phyloP scores from a whole-genome alignment of 2,888 invertebrate species.

The Adela reaumurella region DNA sequence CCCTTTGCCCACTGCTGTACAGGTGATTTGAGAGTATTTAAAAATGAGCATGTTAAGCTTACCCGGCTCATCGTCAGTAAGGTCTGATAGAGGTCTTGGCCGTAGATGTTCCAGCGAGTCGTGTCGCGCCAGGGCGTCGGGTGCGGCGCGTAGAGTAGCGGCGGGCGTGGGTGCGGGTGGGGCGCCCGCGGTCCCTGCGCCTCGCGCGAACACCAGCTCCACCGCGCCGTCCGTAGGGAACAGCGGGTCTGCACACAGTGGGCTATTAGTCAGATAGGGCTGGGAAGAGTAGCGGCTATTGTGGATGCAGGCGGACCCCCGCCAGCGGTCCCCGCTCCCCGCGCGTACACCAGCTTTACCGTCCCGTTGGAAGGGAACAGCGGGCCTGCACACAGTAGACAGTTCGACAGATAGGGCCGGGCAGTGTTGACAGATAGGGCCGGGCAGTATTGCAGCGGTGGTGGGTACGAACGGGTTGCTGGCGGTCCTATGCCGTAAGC shows the following conservation, averaged over 20 bases:
- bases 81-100: conserved; percentile 29
- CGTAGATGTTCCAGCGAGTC: conserved; percentile 69
- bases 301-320: conserved; percentile 64
- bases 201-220: conserved; percentile 73
- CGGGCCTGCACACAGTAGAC: conserved; percentile 60
- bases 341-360: conserved; percentile 79
- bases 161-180: conserved; percentile 69
- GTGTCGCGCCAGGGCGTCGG: conserved; percentile 71
- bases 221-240: conserved; percentile 84
- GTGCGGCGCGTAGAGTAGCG: conserved; percentile 63
- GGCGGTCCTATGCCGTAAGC: too few relatives aligned
- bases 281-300: conserved; percentile 66
- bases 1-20: too few relatives aligned
- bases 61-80: conserved; percentile 47
- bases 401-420: too few relatives aligned
- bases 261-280: too few relatives aligned
- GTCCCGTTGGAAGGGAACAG: conserved; percentile 80
- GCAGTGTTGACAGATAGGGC: too few relatives aligned
- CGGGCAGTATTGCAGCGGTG: too few relatives aligned
- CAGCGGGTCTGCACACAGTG: conserved; percentile 59
- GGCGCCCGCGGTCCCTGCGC: conserved; percentile 41
- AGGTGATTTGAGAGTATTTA: too few relatives aligned
- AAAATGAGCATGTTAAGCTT: conserved; percentile 10
- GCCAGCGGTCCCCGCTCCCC: conserved; percentile 40
- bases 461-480: too few relatives aligned